Base-by-base conservation (phyloP, 2,113 vertebrate species). In the Vanacampus margaritifer region DNA sequence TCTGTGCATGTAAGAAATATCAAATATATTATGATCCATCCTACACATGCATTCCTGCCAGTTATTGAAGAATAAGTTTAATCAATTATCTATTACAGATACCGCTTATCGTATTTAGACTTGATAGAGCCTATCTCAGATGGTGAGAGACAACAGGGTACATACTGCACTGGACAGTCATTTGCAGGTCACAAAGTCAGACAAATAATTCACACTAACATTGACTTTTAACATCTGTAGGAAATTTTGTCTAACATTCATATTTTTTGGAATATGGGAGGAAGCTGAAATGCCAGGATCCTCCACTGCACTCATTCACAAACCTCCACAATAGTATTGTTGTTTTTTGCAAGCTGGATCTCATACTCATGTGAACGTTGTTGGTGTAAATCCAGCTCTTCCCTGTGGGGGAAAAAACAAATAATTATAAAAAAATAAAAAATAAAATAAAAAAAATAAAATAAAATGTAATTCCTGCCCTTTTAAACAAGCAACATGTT, bases 331-430 rank as follows among this genome's bases (percentile, higher is more conserved):
- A 90, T 85, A 72, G 94, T 93, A 69, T 92, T 87, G 60, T 93
- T 94, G 77, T 93, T 90, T 6, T 69, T 79, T 90, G 95, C 92
- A 72, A 98, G 89, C 85, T 94, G 93, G 70, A 90, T 88, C 84
- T 93, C 80, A 41, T 98, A 89, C 56, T 94, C 93, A 68, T 93
- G 93, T 65, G 86, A 90, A 3, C 87, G 91, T 67, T 92, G 93
- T 84, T 95, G 97, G 65, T 97, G 95, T 64, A 89, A 93, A 80
- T 70, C 93, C 86, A 97, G 83, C 71, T 98, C 94, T 41, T 86
- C 90, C 83, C 97, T 99, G n/a, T n/a, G 77, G 84, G 79, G 89
- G 0, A 78, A 65, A 35, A 53, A n/a, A n/a, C 3, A 58, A 2
- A 36, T n/a, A n/a, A n/a, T n/a, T n/a, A n/a, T n/a, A 24, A 32